Percentiles rank a stretch among this genome's conserved stretches.
Conservation (phyloP, 2,888 invertebrate species). For the Adelognathus sp. region DNA sequence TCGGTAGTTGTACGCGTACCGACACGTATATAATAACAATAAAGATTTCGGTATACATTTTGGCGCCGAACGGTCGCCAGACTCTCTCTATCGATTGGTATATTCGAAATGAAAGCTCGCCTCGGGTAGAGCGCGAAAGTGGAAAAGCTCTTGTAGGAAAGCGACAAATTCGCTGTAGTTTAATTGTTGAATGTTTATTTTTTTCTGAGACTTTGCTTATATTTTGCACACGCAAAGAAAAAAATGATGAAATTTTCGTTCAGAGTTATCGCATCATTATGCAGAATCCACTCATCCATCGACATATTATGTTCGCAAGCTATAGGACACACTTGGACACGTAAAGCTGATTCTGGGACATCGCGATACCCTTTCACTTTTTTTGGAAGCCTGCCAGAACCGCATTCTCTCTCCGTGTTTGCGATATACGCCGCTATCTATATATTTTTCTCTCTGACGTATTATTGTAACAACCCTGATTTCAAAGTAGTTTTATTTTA, state of each 20-base stretch:
- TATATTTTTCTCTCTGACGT: constrained; percentile 49
- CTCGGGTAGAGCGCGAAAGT: constrained; percentile 20
- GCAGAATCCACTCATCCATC: constrained; percentile 10
- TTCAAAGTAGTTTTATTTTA: constrained; percentile 8
- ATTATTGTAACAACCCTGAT: constrained; percentile 18
- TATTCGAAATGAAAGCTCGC: constrained; percentile 52
- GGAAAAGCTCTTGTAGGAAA: neutral
- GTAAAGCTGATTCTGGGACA: constrained; percentile 64
- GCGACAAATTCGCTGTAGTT: neutral
- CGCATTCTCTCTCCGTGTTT: constrained; percentile 74
- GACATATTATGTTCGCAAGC: constrained; percentile 27
- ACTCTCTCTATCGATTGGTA: constrained; percentile 56
- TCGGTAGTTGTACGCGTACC: neutral
- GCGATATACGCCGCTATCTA: too few relatives aligned
- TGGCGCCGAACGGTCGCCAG: constrained; percentile 57
- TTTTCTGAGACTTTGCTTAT: neutral
- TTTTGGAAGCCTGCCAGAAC: constrained; percentile 75
- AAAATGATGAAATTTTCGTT: too few relatives aligned
- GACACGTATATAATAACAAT: neutral
- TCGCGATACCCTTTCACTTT: constrained; percentile 73
- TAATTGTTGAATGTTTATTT: neutral
- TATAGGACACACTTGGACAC: constrained; percentile 55
- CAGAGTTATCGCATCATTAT: neutral
- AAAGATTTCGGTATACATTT: constrained; percentile 36
- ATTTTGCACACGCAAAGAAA: too few relatives aligned